Conservation (phyloP, 2,113 vertebrate genomes). For the Strigops habroptila region DNA sequence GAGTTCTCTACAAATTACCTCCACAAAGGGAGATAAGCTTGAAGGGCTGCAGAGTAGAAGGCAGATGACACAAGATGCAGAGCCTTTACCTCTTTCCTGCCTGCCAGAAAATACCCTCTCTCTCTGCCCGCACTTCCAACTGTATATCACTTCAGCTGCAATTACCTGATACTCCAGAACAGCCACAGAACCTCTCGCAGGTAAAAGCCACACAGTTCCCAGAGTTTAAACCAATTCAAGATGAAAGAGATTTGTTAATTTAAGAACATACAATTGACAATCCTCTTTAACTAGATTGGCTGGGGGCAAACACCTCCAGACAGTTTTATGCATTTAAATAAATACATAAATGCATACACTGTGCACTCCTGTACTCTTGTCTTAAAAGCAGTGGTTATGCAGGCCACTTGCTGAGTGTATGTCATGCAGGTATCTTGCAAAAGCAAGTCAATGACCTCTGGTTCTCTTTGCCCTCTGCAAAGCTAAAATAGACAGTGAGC, state of each 20-base stretch:
- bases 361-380: accelerated
- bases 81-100: neutral
- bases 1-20: neutral
- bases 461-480: neutral
- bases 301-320: neutral
- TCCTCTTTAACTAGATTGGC: neutral
- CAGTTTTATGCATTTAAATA: neutral
- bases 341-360: neutral
- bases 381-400: neutral
- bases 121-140: neutral
- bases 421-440: neutral
- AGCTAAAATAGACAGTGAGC: neutral
- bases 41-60: neutral
- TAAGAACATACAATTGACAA: neutral
- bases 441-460: neutral
- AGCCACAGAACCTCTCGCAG: neutral
- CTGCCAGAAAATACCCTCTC: neutral
- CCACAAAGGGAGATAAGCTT: neutral
- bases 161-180: neutral
- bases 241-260: neutral
- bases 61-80: neutral
- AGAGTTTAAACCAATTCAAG: neutral
- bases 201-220: neutral
- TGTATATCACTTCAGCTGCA: neutral
- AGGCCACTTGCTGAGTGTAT: neutral